phyloP scores from a whole-genome alignment of 2,888 invertebrate genomes.

The Chouioia cunea region DNA sequence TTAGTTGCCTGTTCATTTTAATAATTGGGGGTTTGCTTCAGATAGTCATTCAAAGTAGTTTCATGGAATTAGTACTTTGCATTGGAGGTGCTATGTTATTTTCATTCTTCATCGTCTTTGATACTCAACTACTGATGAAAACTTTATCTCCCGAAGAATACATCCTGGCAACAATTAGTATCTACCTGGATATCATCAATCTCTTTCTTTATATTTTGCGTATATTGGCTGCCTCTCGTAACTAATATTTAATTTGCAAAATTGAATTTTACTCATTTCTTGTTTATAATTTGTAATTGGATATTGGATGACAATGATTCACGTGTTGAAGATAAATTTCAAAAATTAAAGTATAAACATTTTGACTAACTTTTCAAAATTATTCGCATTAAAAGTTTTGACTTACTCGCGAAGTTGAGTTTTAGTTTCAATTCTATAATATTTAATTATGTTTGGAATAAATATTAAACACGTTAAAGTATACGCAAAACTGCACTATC shows the following conservation, averaged over 20 bases:
- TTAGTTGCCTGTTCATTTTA: slow-evolving; percentile 77
- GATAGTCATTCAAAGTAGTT: slow-evolving; percentile 79
- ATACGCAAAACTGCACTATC: neutral
- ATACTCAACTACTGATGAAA: slow-evolving; percentile 88
- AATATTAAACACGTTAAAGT: slow-evolving; percentile 3
- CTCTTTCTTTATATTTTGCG: slow-evolving; percentile 85
- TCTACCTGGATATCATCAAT: slow-evolving; percentile 90
- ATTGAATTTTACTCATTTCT: neutral
- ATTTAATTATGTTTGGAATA: neutral
- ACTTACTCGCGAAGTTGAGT: neutral
- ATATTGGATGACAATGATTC: no score
- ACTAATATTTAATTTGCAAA: slow-evolving; percentile 48
- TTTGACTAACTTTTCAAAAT: neutral
- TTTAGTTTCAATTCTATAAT: slow-evolving; percentile 14
- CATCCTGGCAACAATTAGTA: slow-evolving; percentile 85
- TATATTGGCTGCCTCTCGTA: slow-evolving; percentile 75
- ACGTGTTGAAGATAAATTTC: neutral
- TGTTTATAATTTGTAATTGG: neutral
- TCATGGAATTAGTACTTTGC: slow-evolving; percentile 79
- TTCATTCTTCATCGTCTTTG: slow-evolving; percentile 84
- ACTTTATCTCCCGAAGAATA: slow-evolving; percentile 88
- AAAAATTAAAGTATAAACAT: neutral
- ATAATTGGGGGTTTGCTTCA: slow-evolving; percentile 81
- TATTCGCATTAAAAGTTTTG: neutral
- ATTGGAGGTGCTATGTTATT: slow-evolving; percentile 83